Conservation (phyloP, 2,797 vertebrate genomes). For the Syngnathus rostellatus region DNA sequence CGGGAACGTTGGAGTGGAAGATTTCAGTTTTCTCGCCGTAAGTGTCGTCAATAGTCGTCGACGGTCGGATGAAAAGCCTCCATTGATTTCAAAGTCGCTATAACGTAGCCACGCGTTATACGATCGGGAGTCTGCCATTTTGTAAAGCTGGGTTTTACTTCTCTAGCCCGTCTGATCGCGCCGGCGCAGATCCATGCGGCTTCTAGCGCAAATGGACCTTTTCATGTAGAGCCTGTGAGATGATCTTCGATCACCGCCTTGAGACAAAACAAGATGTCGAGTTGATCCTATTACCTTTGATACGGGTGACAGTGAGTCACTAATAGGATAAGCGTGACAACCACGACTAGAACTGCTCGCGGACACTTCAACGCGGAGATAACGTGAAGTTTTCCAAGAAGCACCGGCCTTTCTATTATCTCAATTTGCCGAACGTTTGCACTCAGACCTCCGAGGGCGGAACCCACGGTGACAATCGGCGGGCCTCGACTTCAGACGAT, state of each 20-base stretch:
- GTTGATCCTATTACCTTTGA: constrained; percentile 34
- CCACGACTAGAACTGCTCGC: constrained; percentile 9
- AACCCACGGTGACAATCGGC: constrained; percentile 36
- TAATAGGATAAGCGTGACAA: constrained; percentile 8
- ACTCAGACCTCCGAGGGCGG: constrained; percentile 18
- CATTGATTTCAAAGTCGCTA: background rate
- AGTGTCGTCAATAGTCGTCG: background rate
- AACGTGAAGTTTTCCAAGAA: constrained; percentile 11
- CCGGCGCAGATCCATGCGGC: background rate
- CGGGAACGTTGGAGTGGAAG: background rate
- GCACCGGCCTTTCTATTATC: constrained; percentile 5
- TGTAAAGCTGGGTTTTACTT: background rate
- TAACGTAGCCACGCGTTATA: constrained; percentile 5
- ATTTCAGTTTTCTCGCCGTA: background rate
- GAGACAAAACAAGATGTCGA: constrained; percentile 12
- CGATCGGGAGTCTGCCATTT: background rate
- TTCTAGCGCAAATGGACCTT: background rate
- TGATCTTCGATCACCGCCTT: background rate
- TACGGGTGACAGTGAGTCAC: constrained; percentile 10
- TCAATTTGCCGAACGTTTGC: constrained; percentile 14
- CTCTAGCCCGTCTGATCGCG: background rate
- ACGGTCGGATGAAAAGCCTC: background rate
- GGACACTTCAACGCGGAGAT: constrained; percentile 8
- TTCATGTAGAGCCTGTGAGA: background rate
- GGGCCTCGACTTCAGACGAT: constrained; percentile 24